phyloP scores from a whole-genome alignment of 2,113 vertebrate genomes.

The Lepus europaeus region DNA sequence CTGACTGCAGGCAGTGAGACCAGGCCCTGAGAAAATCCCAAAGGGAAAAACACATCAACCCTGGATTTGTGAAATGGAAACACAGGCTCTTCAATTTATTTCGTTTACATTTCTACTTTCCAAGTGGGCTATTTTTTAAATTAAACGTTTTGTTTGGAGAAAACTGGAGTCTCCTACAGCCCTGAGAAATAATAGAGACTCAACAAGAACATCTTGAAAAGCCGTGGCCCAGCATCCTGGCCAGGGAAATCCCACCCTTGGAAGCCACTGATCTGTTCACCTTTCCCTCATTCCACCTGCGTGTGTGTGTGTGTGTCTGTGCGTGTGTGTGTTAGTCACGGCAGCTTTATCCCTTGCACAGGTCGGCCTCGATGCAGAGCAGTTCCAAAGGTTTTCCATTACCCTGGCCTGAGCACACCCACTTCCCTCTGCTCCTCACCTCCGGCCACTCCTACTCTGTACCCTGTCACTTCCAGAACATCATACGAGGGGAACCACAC shows the following conservation, averaged over 20 bases:
- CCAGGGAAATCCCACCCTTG: background rate
- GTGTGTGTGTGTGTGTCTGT: background rate
- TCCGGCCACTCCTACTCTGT: background rate
- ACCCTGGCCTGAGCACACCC: background rate
- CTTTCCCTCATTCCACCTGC: background rate
- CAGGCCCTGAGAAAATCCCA: background rate
- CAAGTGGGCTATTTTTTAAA: slow-evolving; percentile 8
- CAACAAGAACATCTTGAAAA: background rate
- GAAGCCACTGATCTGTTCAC: background rate
- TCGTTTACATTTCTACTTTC: slow-evolving; percentile 58
- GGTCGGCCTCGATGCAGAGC: background rate
- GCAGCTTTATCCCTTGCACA: background rate
- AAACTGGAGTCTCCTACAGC: background rate
- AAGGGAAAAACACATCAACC: slow-evolving; percentile 12
- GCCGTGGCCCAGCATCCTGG: background rate
- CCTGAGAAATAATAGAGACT: background rate
- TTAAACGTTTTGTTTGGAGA: background rate
- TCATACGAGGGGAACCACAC: background rate
- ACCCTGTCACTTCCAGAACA: background rate
- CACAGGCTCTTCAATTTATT: background rate
- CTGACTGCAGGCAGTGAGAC: background rate
- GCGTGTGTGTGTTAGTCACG: background rate
- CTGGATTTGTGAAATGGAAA: slow-evolving; percentile 56
- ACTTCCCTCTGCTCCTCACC: background rate
- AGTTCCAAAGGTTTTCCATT: background rate